phyloP scores from a whole-genome alignment of 1,140 invertebrate genomes.

The Micrasema minimum region DNA sequence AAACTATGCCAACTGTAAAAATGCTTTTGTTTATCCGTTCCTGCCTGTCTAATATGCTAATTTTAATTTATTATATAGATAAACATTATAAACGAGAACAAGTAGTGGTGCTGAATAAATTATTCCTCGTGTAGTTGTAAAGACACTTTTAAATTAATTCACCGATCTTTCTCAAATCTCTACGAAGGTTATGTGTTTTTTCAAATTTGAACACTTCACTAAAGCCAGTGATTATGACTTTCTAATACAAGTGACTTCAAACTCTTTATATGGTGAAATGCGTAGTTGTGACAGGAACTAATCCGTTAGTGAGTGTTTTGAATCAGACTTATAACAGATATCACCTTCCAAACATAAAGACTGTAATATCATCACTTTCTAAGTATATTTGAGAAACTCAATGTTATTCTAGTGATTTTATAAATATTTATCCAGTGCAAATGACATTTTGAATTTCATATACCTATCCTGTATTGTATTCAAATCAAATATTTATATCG shows the following conservation, averaged over 20 bases:
- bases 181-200: background rate
- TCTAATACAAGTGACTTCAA: constrained; percentile 15
- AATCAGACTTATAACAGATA: constrained; percentile 7
- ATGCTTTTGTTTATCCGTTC: background rate
- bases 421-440: constrained; percentile 9
- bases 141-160: constrained; percentile 41
- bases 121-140: constrained; percentile 37
- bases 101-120: constrained; percentile 39
- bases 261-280: background rate
- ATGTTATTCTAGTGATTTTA: background rate
- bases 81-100: constrained; percentile 12
- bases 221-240: constrained; percentile 25
- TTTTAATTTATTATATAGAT: constrained; percentile 10
- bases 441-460: constrained; percentile 10
- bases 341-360: background rate
- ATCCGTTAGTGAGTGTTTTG: background rate
- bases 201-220: constrained; percentile 13
- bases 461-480: background rate
- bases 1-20: constrained; percentile 1
- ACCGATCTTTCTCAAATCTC: constrained; percentile 16
- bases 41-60: background rate
- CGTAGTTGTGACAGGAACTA: constrained; percentile 3
- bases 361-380: background rate
- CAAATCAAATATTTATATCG: background rate
- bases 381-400: constrained; percentile 2